These are phyloP conservation scores for Callopanchax toddi DNA, from an alignment of 2,113 vertebrate genomes.

Conservation along the genomic window DNA sequence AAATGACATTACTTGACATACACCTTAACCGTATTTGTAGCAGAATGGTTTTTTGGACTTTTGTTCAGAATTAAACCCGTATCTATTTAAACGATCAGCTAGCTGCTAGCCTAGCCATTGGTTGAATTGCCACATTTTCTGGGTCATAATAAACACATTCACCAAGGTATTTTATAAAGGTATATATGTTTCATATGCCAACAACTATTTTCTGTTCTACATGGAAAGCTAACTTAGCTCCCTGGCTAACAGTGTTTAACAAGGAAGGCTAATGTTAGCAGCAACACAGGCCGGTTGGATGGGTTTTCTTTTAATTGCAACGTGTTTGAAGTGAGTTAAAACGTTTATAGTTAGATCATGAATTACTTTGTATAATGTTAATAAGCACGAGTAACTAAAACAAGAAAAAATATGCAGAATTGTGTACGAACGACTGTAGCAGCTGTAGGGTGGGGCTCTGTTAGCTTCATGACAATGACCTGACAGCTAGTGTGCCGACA, in stretches of 20 bases:
- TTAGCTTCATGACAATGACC: constrained; percentile 14
- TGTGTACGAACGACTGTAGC: background rate
- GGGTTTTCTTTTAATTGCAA: background rate
- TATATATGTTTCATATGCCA: too few species aligned
- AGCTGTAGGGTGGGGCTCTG: constrained; percentile 61
- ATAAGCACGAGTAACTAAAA: background rate
- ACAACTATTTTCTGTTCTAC: background rate
- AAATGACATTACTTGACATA: too few species aligned
- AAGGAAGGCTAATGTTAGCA: constrained; percentile 48
- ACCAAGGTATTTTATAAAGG: too few species aligned
- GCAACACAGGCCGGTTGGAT: constrained; percentile 11
- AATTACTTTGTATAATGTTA: background rate
- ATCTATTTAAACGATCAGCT: constrained; percentile 4
- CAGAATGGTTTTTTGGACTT: background rate
- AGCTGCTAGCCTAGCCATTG: constrained; percentile 19
- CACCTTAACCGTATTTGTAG: background rate
- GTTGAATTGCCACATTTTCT: background rate
- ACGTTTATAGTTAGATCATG: background rate
- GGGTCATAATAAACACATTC: fast-evolving
- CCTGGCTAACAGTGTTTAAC: background rate
- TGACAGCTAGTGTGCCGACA: constrained; percentile 7
- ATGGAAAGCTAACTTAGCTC: background rate
- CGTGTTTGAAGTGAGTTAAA: background rate
- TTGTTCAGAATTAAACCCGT: background rate
- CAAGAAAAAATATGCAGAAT: background rate